Evolutionary conservation across 2,797 vertebrate genomes (phyloP).

Genomic region (Otolemur crassicaudatus): DNA sequence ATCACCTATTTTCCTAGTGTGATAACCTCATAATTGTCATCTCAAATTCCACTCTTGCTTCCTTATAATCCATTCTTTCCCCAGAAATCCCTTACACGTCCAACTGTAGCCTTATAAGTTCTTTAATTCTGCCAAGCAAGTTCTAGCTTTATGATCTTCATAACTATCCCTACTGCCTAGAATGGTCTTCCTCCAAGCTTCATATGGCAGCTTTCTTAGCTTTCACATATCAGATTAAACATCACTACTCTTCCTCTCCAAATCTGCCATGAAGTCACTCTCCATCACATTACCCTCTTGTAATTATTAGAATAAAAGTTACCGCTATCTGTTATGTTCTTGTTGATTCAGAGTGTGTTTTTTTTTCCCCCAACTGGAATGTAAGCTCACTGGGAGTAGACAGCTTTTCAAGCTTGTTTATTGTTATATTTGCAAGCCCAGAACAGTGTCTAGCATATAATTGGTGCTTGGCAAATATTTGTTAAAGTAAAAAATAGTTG

Average conservation of each 20-base stretch:
- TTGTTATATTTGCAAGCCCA: background rate
- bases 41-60: background rate
- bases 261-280: background rate
- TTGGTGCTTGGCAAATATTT: background rate
- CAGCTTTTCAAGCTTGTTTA: background rate
- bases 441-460: background rate
- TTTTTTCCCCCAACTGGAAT: background rate
- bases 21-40: background rate
- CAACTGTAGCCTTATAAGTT: background rate
- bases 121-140: background rate
- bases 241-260: background rate
- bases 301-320: background rate
- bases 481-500: slow-evolving; percentile 23
- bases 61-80: background rate
- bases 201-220: background rate
- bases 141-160: background rate
- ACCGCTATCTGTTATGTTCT: background rate
- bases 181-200: background rate
- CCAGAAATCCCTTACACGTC: background rate
- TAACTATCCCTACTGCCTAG: background rate
- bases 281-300: background rate
- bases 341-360: background rate
- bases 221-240: background rate
- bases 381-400: background rate
- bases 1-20: background rate